A percentile compares a stretch with the other conserved stretches of the same genome.
Conservation (phyloP, 2,797 vertebrate genomes). For the Anguilla marmorata region DNA sequence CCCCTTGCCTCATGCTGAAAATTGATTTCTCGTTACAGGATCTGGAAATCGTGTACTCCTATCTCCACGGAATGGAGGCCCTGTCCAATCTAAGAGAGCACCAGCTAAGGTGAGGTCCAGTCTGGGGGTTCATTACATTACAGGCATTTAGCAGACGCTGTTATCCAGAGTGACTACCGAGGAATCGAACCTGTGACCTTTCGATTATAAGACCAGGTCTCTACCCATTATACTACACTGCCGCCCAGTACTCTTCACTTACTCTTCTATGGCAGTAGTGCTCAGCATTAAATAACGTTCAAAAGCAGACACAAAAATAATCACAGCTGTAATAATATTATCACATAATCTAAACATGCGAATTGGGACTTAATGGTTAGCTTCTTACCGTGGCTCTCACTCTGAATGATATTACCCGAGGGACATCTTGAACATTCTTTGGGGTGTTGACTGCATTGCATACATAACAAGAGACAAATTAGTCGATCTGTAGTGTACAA, state of each 20-base stretch:
- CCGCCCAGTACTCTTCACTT: background rate
- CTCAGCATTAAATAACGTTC: background rate
- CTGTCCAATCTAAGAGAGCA: conserved; percentile 95
- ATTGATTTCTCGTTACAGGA: conserved; percentile 73
- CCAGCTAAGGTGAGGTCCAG: conserved; percentile 84
- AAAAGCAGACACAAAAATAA: background rate
- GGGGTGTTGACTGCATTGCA: background rate
- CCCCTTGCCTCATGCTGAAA: conserved; percentile 28
- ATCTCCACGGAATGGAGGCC: conserved; percentile 98
- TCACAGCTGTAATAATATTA: background rate
- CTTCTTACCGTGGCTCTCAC: background rate
- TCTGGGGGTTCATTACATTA: background rate
- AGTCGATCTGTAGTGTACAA: background rate
- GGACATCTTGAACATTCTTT: background rate
- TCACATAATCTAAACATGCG: background rate
- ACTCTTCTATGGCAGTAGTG: background rate
- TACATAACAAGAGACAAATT: background rate
- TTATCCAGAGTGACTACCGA: too few species aligned
- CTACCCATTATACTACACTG: too few species aligned
- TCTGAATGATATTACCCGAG: background rate
- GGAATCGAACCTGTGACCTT: too few species aligned
- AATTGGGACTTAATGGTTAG: background rate
- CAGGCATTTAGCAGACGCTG: background rate
- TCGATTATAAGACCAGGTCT: too few species aligned
- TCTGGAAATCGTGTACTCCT: conserved; percentile 97